phyloP scores from a whole-genome alignment of 2,797 vertebrate genomes.

The Onychomys arenicola region DNA sequence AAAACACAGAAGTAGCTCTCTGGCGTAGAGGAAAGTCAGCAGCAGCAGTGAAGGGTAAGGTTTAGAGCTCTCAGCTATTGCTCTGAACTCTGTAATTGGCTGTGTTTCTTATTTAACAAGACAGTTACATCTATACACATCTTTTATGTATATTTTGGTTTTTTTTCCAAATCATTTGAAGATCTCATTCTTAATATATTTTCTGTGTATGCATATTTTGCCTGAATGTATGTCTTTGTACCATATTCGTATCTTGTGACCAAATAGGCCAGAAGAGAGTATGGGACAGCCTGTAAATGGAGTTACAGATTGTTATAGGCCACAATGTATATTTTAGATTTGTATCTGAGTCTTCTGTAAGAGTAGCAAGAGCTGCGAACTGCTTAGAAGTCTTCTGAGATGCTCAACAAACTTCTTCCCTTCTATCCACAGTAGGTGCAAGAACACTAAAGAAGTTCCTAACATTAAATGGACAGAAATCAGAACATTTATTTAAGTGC shows the following conservation, averaged over 20 bases:
- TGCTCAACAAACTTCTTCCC: neutral
- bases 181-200: neutral
- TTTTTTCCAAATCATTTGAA: neutral
- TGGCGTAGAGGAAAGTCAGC: no score
- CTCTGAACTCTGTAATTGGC: no score
- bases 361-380: neutral
- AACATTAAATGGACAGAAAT: neutral
- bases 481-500: neutral
- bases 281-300: neutral
- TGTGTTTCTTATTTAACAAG: no score
- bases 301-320: neutral
- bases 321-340: neutral
- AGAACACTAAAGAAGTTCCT: neutral
- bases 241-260: neutral
- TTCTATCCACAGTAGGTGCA: neutral
- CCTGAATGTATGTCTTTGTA: neutral
- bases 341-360: neutral
- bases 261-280: neutral
- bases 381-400: neutral
- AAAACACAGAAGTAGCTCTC: no score
- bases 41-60: no score
- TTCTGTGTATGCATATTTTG: neutral
- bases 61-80: no score
- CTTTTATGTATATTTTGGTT: neutral
- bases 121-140: no score